Evolutionary conservation across 2,888 invertebrate genomes (phyloP), one percentile per base, ranked within the genome.

Genomic region (Stenolophus ochropezus): DNA sequence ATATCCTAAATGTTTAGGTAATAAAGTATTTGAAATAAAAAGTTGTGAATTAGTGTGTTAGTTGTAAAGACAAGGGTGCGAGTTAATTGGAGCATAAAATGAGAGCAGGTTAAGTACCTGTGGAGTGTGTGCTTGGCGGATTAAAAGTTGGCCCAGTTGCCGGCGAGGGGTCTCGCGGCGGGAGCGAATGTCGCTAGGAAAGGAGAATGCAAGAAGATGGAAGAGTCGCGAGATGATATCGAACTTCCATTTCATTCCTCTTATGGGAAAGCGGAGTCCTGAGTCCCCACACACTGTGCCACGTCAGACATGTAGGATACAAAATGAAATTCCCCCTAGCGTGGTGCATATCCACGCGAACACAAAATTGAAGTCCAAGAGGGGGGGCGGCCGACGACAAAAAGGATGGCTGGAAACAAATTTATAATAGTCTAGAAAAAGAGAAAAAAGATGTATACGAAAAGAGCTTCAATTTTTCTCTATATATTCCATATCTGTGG

Each of bases 271-370:
- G 76, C 18, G 18, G 61, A 25, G 65, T 65, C 25, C 33, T 6
- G 69, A 42, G 69, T 47, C 51, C 53, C 53, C 51, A 51, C 75
- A 75, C 53, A 27, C 69, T 73, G 33, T 33, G 71, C 71, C 49
- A 71, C 85, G 84, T 85, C 84, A 86, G 87, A 87, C 87, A 87
- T 87, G 86, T 87, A 87, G 87, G 87, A 87, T 87, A 87, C 87
- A 87, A 87, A 87, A 87, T 87, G 87, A 87, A 87, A 87, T 87
- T 87, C 87, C 87, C 87, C 87, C 86, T 86, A 85, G 61, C 61
- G 33, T 47, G 74, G 49, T 81, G 61, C 75, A 74, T 74, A 74
- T 81, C 58, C 74, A 65, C 47, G 73, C 42, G 80, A 86, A 87
- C 86, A 86, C 87, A 87, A 87, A 87, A 87, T 87, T 87, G 86